Base-by-base conservation (phyloP, 2,888 invertebrate species). In the Pomacea canaliculata region DNA sequence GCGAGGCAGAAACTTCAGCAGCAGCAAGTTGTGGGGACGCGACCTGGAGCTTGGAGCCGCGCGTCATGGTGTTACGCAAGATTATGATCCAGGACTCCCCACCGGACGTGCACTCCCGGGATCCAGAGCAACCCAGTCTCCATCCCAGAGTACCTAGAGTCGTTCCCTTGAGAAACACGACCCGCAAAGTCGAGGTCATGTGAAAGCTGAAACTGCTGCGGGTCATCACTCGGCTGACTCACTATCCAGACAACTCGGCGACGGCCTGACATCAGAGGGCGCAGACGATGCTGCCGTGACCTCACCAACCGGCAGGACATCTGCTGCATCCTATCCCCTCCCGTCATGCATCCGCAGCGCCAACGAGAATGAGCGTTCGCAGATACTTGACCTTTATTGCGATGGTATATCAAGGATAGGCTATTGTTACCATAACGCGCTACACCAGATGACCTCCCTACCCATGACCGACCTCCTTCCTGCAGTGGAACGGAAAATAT, bases 391-490 rank as follows among this genome's bases (percentile, higher is more conserved):
- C 73, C 10, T 19, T 60, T 27, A n/a, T 62, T 27, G 60, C 18
- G 62, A 37, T n/a, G 63, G 27, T 8, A 37, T 37, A 16, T 19
- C n/a, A 10, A 46, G 19, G n/a, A 12, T 3, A 48, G 69, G 75
- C 8, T 18, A 23, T 23, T 18, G 46, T n/a, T 51, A 48, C 23
- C 12, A n/a, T 13, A 60, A 71, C 4, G 51, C 19, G 13, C 51
- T 59, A 18, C 19, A 56, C 27, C 46, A 69, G 59, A 69, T 69
- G 56, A 70, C 72, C 12, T 74, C 46, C 56, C 76, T 80, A 48
- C 78, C 78, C 16, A 65, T 80, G 46, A 76, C 76, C 10, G 80
- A 80, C 63, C 69, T 80, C 18, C 73, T 80, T 18, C 80, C 80
- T 5, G 80, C 80, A 16, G 80, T 80, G 72, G 80, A 80, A 65